Evolutionary conservation across 2,888 invertebrate species (phyloP), one percentile per base, ranked within the genome.

Genomic region (Mythimna vitellina): DNA sequence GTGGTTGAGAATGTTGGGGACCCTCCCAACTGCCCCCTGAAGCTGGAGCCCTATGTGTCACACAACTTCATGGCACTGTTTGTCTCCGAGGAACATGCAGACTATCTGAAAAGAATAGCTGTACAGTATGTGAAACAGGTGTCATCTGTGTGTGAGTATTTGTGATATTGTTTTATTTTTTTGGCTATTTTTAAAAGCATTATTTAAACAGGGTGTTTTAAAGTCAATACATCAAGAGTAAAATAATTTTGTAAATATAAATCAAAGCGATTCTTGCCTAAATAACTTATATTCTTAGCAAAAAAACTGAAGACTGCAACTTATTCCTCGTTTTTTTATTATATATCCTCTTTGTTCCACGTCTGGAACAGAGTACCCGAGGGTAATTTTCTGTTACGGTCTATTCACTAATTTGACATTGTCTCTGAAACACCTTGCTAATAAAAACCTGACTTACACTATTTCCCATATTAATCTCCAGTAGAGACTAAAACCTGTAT

Each of bases 11-110:
- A 96, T 90, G 97, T 97, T 46, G 97, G 98, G 3, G 97, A 97
- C 60, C 96, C 97, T 62, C 95, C 98, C 35, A 96, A 97, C 83
- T 97, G 97, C 73, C 97, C 97, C 0, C 93, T 98, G 8, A 97
- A 97, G 87, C 93, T 99, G 65, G 99, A 99, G 91, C 97, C 98
- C 0, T 99, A 99, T 88, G 97, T 98, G 64, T 98, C 98, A 42
- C 97, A 97, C 25, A 99, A 98, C 93, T 99, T 99, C 91, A 98
- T 99, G 97, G 99, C 99, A 0, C 97, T 99, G 64, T 99, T 99
- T 94, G 97, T 99, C 3, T 97, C 97, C 20, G 98, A 98, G 84
- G 97, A 98, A 80, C 98, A 98, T 94, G 98, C 98, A 0, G 98
- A 98, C 83, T 97, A 98, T 91, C 95, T 99, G 71, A 98, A 98